phyloP scores from a whole-genome alignment of 2,113 vertebrate genomes.

The Catagonus wagneri region DNA sequence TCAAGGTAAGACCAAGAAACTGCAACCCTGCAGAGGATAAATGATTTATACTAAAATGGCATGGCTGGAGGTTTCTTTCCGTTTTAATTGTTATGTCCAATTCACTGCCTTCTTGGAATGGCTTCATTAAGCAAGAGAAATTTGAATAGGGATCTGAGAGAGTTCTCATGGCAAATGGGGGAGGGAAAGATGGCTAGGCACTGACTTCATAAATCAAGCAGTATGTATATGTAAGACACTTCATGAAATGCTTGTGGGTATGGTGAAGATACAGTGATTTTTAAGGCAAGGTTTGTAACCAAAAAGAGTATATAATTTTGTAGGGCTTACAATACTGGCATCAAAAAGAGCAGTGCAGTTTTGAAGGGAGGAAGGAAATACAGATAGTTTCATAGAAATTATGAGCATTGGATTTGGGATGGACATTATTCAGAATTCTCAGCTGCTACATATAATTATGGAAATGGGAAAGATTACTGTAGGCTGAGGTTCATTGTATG shows the following conservation, averaged over 20 bases:
- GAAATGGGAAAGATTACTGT: not conserved
- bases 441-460: not conserved
- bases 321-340: not conserved
- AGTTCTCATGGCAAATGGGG: slow-evolving; percentile 60
- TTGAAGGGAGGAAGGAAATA: slow-evolving; percentile 1
- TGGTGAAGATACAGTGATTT: not conserved
- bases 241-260: slow-evolving; percentile 23
- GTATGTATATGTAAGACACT: slow-evolving; percentile 20
- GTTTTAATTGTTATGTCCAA: slow-evolving; percentile 75
- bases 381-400: not conserved
- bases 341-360: not conserved
- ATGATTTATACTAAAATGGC: slow-evolving; percentile 72
- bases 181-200: slow-evolving; percentile 45
- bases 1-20: slow-evolving; percentile 67
- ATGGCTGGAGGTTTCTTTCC: slow-evolving; percentile 57
- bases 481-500: not conserved
- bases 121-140: slow-evolving; percentile 80
- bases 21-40: slow-evolving; percentile 43
- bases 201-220: slow-evolving; percentile 71
- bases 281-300: not conserved
- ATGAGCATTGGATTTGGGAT: not conserved
- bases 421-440: not conserved
- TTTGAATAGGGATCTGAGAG: slow-evolving; percentile 72
- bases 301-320: not conserved
- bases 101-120: slow-evolving; percentile 73